A percentile compares a stretch with the other conserved stretches of the same genome.
These are phyloP conservation scores for Laothoe populi DNA, from an alignment of 2,888 invertebrate species.

Conservation along the genomic window DNA sequence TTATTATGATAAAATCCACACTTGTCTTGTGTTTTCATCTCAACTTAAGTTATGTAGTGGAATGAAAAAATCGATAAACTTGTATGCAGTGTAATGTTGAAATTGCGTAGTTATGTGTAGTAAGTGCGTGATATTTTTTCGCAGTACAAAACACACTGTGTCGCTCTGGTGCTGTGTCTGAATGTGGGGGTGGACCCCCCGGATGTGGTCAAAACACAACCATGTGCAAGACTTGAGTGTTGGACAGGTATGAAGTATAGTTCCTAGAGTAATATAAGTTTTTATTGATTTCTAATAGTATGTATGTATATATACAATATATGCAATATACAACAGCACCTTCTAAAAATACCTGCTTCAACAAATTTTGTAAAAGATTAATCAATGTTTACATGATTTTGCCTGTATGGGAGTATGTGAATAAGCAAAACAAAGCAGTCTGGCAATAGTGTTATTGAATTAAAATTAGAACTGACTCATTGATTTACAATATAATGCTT, in stretches of 20 bases:
- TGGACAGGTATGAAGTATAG: slow-evolving; percentile 94
- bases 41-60: slow-evolving; percentile 1
- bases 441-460: no score
- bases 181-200: slow-evolving; percentile 99
- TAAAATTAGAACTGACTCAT: no score
- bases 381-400: no score
- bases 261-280: no score
- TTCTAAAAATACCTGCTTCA: no score
- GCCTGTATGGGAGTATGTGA: no score
- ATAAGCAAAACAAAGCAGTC: no score
- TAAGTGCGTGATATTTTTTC: slow-evolving; percentile 43
- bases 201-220: slow-evolving; percentile 98
- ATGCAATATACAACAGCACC: no score
- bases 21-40: neutral
- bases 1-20: neutral
- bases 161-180: slow-evolving; percentile 97
- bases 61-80: slow-evolving; percentile 17
- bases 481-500: no score
- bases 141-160: slow-evolving; percentile 99
- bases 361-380: no score
- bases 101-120: slow-evolving; percentile 9
- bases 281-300: no score
- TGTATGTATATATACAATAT: no score
- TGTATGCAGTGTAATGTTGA: slow-evolving; percentile 14
- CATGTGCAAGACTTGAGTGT: slow-evolving; percentile 97